Percentiles rank a stretch among this genome's conserved stretches.
Evolutionary conservation across 2,797 vertebrate species (phyloP).

Genomic region (Erethizon dorsatum): DNA sequence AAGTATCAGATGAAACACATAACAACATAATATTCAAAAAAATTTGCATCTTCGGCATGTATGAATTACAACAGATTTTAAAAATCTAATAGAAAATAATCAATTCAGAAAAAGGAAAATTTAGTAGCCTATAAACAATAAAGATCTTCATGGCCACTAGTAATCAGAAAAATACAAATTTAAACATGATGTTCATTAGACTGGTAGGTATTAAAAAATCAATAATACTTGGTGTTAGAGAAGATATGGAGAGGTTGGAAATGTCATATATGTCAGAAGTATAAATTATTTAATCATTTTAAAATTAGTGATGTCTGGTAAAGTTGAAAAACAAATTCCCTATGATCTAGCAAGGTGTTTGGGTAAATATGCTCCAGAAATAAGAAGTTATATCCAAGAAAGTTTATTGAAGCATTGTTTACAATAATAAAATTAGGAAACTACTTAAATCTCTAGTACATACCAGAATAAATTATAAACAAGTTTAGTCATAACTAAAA

Average conservation of each 20-base stretch:
- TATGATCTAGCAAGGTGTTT: not conserved
- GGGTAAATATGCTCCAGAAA: conserved; percentile 17
- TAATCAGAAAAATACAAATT: not conserved
- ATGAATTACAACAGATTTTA: not conserved
- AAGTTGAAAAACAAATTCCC: conserved; percentile 37
- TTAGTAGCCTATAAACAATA: not conserved
- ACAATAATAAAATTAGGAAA: not conserved
- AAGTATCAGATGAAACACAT: not conserved
- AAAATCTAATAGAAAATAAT: not conserved
- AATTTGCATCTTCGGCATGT: not conserved
- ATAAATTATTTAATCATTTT: not conserved
- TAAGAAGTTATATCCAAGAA: not conserved
- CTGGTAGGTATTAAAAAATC: not conserved
- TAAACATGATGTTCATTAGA: not conserved
- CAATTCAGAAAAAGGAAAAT: not conserved
- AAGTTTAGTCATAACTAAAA: conserved; percentile 34
- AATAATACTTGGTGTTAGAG: not conserved
- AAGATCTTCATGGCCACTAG: not conserved
- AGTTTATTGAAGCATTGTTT: not conserved
- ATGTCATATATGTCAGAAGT: not conserved
- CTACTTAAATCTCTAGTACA: not conserved
- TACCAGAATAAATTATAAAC: not conserved
- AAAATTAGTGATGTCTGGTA: not conserved
- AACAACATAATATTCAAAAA: not conserved
- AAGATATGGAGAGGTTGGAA: not conserved